Base-by-base conservation (phyloP, 2,113 vertebrate species). In the Lepisosteus oculatus region DNA sequence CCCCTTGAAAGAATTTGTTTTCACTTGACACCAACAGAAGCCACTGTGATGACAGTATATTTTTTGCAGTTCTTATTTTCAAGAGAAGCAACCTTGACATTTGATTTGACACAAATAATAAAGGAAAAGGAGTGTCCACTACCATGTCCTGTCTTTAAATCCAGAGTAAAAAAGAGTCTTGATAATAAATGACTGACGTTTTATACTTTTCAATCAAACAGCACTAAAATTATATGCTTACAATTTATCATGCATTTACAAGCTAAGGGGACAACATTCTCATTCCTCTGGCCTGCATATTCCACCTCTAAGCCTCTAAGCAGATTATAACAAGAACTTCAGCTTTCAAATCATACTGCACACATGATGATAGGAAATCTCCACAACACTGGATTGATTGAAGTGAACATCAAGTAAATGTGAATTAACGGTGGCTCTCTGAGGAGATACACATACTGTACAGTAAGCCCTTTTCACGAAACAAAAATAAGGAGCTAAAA, bases 281-380 rank as follows among this genome's bases (percentile, higher is more conserved):
- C 56, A 59, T 59, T 59, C 56, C 12, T 14, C 7, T n/a, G n/a
- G 56, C 11, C 56, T 59, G 13, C 56, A 59, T 59, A 59, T 59
- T 59, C 12, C n/a, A n/a, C n/a, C 11, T 12, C 56, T 59, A 59
- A 59, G 56, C 56, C 13, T 59, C 56, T 59, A 59, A 59, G 56
- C 56, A 12, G 56, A 59, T 59, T 59, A 59, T 11, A 59, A 59
- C 56, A 59, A 59, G 56, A 12, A 13, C 56, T n/a, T 12, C n/a
- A 59, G 13, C 11, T 59, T 12, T 14, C n/a, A 59, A 59, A 59
- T 13, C 7, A 11, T 59, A 59, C n/a, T 14, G 56, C n/a, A 59
- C n/a, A 59, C 11, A 59, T 6, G 56, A 59, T 59, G 56, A 59
- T 59, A 59, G 56, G 56, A 59, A 59, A 59, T n/a, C 56, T 59